Base-by-base conservation (phyloP, 2,797 vertebrate species). In the Gymnopithys bicolor region DNA sequence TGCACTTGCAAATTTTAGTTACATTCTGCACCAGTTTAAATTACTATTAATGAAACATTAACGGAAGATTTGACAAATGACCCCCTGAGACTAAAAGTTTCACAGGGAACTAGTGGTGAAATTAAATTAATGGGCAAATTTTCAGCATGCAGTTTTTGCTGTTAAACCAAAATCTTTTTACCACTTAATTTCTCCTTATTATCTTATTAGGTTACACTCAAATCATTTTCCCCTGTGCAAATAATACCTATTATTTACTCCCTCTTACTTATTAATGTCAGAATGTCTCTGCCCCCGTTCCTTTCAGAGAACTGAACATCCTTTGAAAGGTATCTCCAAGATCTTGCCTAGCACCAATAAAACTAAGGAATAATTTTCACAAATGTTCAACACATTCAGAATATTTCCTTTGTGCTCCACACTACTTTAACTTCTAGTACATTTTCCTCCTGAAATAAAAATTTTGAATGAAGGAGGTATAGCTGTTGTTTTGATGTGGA, bases 11-110 rank as follows among this genome's bases (percentile, higher is more conserved):
- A 92, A 95, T 94, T 89, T 96, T 91, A 94, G 92, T 93, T 90
- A 84, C 25, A 2, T 75, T 94, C 81, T 90, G 69, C 60, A 13
- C 78, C 77, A 90, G 73, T 92, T 93, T 78, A 91, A 96, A 97
- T 97, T 93, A 93, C 90, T 87, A 96, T 64, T 90, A 94, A 94
- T 95, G 67, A 96, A 96, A 95, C 84, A 92, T 96, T 94, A 96
- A 75, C 24, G 13, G 85, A 80, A 84, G 51, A 88, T 95, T 94
- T 96, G 94, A 95, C 87, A 95, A 95, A 95, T 88, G 80, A 89
- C 67, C 93, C 88, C 88, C 74, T 70, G 93, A 97, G 96, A 95
- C 83, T 88, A 87, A 32, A 93, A 86, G 70, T 90, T 95, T 93
- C 84, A 62, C 67, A 70, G 48, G 56, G 67, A 96, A 90, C 84